Evolutionary conservation across 2,797 vertebrate genomes (phyloP).

Genomic region (Allobates femoralis): DNA sequence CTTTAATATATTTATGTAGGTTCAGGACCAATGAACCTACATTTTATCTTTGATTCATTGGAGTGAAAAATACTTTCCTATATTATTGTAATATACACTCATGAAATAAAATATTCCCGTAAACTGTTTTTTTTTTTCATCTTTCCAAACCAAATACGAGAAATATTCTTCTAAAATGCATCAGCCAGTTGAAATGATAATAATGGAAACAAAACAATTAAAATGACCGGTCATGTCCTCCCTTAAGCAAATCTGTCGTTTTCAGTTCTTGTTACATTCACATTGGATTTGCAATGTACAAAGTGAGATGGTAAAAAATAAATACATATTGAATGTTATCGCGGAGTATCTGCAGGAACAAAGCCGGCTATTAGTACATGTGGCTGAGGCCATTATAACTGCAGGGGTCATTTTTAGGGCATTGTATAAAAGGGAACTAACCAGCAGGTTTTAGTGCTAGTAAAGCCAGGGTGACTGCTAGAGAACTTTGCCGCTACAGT

Average conservation of each 20-base stretch:
- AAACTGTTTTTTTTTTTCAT: neutral
- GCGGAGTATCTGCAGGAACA: neutral
- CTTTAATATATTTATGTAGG: no score
- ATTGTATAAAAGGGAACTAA: no score
- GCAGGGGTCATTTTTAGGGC: neutral
- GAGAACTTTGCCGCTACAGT: no score
- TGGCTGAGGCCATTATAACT: neutral
- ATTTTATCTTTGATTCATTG: neutral
- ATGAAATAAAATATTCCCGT: neutral
- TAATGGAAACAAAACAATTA: slow-evolving; percentile 23
- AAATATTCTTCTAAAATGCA: neutral
- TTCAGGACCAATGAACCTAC: no score
- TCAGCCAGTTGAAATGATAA: neutral
- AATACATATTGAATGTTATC: slow-evolving; percentile 40
- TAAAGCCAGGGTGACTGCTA: no score
- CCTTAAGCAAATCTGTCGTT: slow-evolving; percentile 21
- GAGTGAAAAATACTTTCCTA: neutral
- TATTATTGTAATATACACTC: no score
- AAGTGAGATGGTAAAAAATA: slow-evolving; percentile 5
- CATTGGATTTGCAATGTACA: slow-evolving; percentile 9
- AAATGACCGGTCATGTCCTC: neutral
- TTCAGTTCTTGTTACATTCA: slow-evolving; percentile 10
- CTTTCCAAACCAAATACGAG: neutral
- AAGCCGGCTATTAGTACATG: neutral
- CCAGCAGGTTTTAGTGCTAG: no score